Evolutionary conservation across 1,140 invertebrate species (phyloP).

Genomic region (Rhysida immarginata): DNA sequence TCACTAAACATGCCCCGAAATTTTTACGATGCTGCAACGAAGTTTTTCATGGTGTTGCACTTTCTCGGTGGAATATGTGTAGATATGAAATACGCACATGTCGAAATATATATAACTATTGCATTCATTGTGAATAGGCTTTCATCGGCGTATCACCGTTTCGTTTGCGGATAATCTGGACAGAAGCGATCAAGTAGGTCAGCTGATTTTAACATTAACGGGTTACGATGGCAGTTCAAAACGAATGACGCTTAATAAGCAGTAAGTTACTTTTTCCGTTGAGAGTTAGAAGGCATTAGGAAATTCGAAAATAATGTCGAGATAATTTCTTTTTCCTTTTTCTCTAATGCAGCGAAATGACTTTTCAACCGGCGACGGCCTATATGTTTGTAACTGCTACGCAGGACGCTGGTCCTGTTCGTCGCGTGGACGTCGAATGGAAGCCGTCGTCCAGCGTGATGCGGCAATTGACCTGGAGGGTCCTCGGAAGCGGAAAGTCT

Average conservation of each 20-base stretch:
- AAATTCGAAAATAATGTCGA: no score
- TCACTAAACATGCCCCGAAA: no score
- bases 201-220: conserved; percentile 47
- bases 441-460: conserved; percentile 55
- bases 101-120: no score
- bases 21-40: no score
- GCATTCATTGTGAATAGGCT: no score
- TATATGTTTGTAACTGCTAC: conserved; percentile 51
- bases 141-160: conserved; percentile 55
- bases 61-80: no score
- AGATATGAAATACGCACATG: no score
- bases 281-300: no score
- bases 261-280: conserved; percentile 20
- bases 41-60: no score
- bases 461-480: conserved; percentile 66
- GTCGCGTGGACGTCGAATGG: conserved; percentile 52
- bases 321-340: conserved; percentile 1
- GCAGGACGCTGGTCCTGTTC: conserved; percentile 43
- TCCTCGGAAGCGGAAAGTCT: conserved; percentile 43
- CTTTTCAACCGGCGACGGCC: conserved; percentile 52
- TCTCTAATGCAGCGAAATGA: conserved; percentile 26
- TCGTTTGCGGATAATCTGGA: conserved; percentile 53
- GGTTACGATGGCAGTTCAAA: conserved; percentile 37
- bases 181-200: conserved; percentile 52
- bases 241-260: conserved; percentile 17